A percentile compares a stretch with the other conserved stretches of the same genome.
phyloP scores from a whole-genome alignment of 1,140 invertebrate genomes.

The Drosophila leontia region DNA sequence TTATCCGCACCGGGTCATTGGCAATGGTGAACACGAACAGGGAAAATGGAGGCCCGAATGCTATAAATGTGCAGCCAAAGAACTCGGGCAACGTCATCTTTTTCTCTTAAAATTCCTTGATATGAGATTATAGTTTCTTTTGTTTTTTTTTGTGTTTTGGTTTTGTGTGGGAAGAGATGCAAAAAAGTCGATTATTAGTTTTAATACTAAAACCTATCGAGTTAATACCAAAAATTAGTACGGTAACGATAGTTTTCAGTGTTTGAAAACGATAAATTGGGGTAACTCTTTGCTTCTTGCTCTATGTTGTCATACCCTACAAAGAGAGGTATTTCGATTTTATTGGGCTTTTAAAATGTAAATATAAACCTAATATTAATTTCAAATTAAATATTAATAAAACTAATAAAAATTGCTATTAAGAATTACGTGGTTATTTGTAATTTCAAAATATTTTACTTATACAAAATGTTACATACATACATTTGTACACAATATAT shows the following conservation, averaged over 20 bases:
- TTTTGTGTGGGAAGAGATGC: conserved; percentile 8
- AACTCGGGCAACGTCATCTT: conserved; percentile 97
- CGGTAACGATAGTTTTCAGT: neutral
- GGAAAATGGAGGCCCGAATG: conserved; percentile 95
- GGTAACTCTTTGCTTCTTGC: neutral
- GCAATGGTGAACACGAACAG: conserved; percentile 97
- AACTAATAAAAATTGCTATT: too few relatives aligned
- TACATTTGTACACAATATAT: too few relatives aligned
- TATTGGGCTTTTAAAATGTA: neutral
- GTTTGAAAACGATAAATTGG: neutral
- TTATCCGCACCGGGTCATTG: conserved; percentile 95
- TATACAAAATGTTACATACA: neutral
- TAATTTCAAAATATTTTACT: too few relatives aligned
- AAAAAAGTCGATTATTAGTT: neutral
- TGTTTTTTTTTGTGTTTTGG: conserved; percentile 42
- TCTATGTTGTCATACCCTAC: conserved; percentile 29
- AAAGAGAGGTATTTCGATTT: neutral
- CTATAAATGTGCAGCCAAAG: conserved; percentile 96
- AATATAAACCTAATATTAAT: too few relatives aligned
- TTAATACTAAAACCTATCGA: neutral
- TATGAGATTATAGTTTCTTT: conserved; percentile 10
- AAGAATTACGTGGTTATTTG: too few relatives aligned
- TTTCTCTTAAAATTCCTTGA: conserved; percentile 12
- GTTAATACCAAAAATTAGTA: neutral
- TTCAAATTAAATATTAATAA: neutral